Conservation (phyloP, 2,797 vertebrate genomes). For the Propithecus deckenii region DNA sequence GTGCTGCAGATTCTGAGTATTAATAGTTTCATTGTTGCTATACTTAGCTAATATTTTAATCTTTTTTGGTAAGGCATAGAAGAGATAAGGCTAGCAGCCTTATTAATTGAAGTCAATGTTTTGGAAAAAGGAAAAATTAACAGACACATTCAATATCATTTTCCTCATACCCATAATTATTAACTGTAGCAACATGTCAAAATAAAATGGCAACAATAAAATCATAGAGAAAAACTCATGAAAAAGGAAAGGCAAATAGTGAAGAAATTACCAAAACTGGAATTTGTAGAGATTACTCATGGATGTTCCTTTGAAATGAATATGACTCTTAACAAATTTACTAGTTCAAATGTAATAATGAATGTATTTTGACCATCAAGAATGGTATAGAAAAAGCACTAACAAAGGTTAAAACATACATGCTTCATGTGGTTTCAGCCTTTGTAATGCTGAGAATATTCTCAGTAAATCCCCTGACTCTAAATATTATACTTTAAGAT, state of each 20-base stretch:
- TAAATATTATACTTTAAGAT: not conserved
- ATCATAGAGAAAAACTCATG: not conserved
- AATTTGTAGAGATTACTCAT: not conserved
- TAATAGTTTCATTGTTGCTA: not conserved
- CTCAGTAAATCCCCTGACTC: not conserved
- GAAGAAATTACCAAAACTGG: not conserved
- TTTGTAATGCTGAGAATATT: not conserved
- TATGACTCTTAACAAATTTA: not conserved
- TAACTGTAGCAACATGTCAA: not conserved
- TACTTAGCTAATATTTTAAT: not conserved
- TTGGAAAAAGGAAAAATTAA: not conserved
- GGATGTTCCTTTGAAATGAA: not conserved
- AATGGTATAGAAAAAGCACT: not conserved
- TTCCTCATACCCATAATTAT: not conserved
- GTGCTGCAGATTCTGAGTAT: not conserved
- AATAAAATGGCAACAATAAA: not conserved
- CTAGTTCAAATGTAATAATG: not conserved
- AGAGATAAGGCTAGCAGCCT: not conserved
- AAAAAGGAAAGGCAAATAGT: not conserved
- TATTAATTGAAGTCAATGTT: not conserved
- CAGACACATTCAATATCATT: not conserved
- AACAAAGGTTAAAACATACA: not conserved
- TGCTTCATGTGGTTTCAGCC: not conserved
- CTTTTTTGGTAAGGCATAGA: not conserved
- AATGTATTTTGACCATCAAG: not conserved